Evolutionary conservation across 2,797 vertebrate species (phyloP), one percentile per base, ranked within the genome.

Genomic region (Semotilus atromaculatus): DNA sequence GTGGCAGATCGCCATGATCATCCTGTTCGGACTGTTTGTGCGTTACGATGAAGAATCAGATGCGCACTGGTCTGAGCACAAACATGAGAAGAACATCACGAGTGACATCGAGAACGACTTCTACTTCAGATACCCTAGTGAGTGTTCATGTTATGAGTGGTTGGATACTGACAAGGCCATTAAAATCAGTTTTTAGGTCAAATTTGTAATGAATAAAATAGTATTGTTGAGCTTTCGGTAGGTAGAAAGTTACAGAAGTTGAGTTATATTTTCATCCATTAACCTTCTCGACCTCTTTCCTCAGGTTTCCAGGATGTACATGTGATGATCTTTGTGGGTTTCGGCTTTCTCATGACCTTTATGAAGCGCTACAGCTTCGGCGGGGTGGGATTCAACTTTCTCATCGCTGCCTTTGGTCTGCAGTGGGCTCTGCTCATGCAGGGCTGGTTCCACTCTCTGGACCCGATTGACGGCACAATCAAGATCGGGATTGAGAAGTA

Each of bases 351-450:
- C 88, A 99, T 99, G 98, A 97, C 96, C 0, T 99, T 99, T 88
- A 94, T 99, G 90, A 97, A 98, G 88, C 96, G 96, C 76, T 99
- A 99, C 2, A 97, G 98, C 88, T 99, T 97, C 0, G 91, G 98
- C 0, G 95, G 92, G 0, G 96, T 99, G 14, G 98, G 96, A 51
- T 99, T 99, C 94, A 99, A 97, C 93, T 99, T 99, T 91, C 94
- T 99, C 85, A 94, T 99, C 0, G 98, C 96, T 0, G 89, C 98
- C 67, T 99, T 99, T 29, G 98, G 98, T 38, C 90, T 99, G 89
- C 98, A 99, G 92, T 99, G 98, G 98, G 98, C 98, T 76, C 92
- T 99, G 31, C 93, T 99, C 81, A 97, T 99, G 97, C 98, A 99
- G 88, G 98, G 98, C 90, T 99, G 98, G 98, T 96, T 99, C 85